These are phyloP conservation scores for Proales similis DNA, from an alignment of 1,140 invertebrate genomes.

Conservation along the genomic window DNA sequence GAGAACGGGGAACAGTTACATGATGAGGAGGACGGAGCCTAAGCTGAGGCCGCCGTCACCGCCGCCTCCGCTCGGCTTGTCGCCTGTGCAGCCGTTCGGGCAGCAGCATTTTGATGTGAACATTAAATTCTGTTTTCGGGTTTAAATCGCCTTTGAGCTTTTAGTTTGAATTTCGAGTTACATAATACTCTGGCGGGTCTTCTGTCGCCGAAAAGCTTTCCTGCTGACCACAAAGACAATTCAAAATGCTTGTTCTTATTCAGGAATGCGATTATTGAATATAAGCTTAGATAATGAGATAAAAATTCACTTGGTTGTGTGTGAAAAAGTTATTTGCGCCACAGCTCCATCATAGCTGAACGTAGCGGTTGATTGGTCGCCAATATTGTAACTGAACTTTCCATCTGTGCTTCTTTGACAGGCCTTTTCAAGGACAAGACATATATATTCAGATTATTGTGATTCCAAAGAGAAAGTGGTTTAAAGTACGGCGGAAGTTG, in stretches of 20 bases:
- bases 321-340: background rate
- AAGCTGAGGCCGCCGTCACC: background rate
- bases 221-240: background rate
- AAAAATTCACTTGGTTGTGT: too few relatives aligned
- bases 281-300: background rate
- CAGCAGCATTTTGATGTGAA: background rate
- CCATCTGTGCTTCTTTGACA: constrained; percentile 4
- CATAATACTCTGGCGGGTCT: constrained; percentile 26
- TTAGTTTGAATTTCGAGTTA: background rate
- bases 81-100: background rate
- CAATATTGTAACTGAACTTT: constrained; percentile 1
- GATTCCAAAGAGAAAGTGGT: background rate
- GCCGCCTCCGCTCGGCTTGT: background rate
- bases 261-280: background rate
- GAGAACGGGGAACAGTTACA: background rate
- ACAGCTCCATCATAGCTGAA: background rate
- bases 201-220: constrained; percentile 1
- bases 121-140: background rate
- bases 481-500: constrained; percentile 2
- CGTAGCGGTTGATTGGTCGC: constrained; percentile 2
- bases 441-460: background rate
- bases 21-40: background rate
- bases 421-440: background rate
- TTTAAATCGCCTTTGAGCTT: background rate
- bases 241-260: background rate